phyloP scores from a whole-genome alignment of 2,888 invertebrate species.

The Venusia cambrica region DNA sequence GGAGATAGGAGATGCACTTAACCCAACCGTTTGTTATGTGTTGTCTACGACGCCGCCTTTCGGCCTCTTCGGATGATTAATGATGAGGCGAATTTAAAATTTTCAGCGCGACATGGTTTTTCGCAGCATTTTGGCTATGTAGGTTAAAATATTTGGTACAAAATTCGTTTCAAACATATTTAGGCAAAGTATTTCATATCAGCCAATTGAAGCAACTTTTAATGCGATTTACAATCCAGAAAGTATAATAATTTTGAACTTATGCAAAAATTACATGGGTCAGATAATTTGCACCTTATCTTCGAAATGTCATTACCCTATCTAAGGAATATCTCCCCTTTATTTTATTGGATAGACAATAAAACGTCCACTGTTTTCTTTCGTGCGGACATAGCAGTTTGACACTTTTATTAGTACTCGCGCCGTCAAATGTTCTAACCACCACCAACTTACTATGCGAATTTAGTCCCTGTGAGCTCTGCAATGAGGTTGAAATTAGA shows the following conservation, averaged over 20 bases:
- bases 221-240: no score
- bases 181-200: no score
- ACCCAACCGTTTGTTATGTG: slow-evolving; percentile 56
- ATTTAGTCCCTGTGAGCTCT: slow-evolving; percentile 12
- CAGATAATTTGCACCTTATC: slow-evolving; percentile 17
- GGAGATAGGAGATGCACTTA: slow-evolving; percentile 43
- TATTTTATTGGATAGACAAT: slow-evolving; percentile 63
- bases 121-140: slow-evolving; percentile 19
- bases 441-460: slow-evolving; percentile 3
- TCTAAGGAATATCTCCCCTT: slow-evolving; percentile 36
- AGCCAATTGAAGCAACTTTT: no score
- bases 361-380: slow-evolving; percentile 59
- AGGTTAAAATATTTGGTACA: slow-evolving; percentile 26
- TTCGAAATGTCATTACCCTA: slow-evolving; percentile 22
- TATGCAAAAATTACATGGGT: no score
- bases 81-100: slow-evolving; percentile 56
- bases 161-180: no score
- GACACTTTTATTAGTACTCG: slow-evolving; percentile 35
- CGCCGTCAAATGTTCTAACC: slow-evolving; percentile 20
- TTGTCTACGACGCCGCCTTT: slow-evolving; percentile 54
- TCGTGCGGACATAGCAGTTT: slow-evolving; percentile 45
- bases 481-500: slow-evolving; percentile 37
- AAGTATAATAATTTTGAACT: no score
- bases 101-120: slow-evolving; percentile 36
- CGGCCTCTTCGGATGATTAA: slow-evolving; percentile 58